Evolutionary conservation across 2,888 invertebrate species (phyloP).

Genomic region (Noctua pronuba): DNA sequence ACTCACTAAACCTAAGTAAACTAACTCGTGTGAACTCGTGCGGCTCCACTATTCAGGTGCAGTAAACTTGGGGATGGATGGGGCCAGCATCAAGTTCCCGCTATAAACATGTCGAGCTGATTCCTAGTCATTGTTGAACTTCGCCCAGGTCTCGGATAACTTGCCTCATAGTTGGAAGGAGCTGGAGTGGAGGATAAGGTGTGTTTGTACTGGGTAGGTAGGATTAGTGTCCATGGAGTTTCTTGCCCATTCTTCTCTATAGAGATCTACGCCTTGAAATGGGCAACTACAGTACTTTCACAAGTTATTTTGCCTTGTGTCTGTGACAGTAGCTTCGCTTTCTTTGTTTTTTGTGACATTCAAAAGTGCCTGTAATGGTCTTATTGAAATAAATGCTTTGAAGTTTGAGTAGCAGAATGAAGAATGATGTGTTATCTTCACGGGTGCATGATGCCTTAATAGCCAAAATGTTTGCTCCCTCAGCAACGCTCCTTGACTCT

Average conservation of each 20-base stretch:
- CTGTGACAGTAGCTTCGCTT: too few species aligned
- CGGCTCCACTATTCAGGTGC: constrained; percentile 43
- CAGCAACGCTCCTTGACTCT: neutral
- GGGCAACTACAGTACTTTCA: too few species aligned
- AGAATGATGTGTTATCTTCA: too few species aligned
- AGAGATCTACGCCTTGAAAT: too few species aligned
- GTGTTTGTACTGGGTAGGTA: constrained; percentile 7
- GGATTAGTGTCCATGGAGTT: too few species aligned
- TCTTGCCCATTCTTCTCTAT: too few species aligned
- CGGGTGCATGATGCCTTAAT: neutral
- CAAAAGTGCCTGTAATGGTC: too few species aligned
- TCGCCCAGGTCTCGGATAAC: constrained; percentile 21
- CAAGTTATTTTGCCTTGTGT: too few species aligned
- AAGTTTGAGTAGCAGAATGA: neutral
- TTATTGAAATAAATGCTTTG: too few species aligned
- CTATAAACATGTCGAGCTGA: constrained; percentile 61
- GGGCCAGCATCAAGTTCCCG: constrained; percentile 23
- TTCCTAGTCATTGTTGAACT: constrained; percentile 48
- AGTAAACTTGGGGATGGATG: constrained; percentile 55
- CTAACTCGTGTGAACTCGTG: constrained; percentile 11
- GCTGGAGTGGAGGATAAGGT: constrained; percentile 7
- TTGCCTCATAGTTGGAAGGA: constrained; percentile 29
- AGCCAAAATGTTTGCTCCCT: neutral
- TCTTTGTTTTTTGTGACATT: too few species aligned
- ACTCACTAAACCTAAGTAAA: constrained; percentile 13